Base-by-base conservation (phyloP, 2,888 invertebrate genomes). In the Gymnosoma rotundatum region DNA sequence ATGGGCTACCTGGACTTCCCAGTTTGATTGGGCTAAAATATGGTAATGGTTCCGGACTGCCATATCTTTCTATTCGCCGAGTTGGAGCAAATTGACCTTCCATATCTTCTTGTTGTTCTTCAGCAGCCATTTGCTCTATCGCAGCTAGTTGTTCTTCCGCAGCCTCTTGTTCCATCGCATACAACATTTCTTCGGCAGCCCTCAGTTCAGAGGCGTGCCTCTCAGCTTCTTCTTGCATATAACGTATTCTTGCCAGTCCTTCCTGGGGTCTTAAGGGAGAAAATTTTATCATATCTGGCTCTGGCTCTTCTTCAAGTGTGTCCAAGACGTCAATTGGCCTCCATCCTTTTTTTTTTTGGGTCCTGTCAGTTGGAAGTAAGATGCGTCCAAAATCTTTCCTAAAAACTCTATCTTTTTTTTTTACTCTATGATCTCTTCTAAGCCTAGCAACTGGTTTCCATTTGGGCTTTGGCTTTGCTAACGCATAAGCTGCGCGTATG, bases 181-280 rank as follows among this genome's bases (percentile, higher is more conserved):
- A 38, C 38, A 32, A 4, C 16, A 74, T 38, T 8, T 21, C 20
- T 18, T 74, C 61, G n/a, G 61, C 48, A 18, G 20, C 32, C 3
- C 2, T 8, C 8, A 1, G 7, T 8, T 32, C 4, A 32, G 7
- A 32, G 32, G 7, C 38, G 14, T 18, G 48, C 10, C 2, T 67
- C 1, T 42, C 61, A 2, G 75, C 48, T 58, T 75, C 70, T 3
- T 75, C 54, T 50, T 42, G 45, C 32, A 84, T 32, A 60, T 81
- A 69, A 25, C 54, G 21, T 38, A 84, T 48, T 42, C 83, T 63
- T 14, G 54, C 18, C 16, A n/a, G 50, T 2, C 42, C 76, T 60
- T 84, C 83, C 16, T 66, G 73, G 18, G 70, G 66, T 20, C 38
- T 63, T 32, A 85, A 21, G 0, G 81, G 82, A 0, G 85, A 82